Conservation (phyloP, 1,140 invertebrate species). For the Theocolax elegans region DNA sequence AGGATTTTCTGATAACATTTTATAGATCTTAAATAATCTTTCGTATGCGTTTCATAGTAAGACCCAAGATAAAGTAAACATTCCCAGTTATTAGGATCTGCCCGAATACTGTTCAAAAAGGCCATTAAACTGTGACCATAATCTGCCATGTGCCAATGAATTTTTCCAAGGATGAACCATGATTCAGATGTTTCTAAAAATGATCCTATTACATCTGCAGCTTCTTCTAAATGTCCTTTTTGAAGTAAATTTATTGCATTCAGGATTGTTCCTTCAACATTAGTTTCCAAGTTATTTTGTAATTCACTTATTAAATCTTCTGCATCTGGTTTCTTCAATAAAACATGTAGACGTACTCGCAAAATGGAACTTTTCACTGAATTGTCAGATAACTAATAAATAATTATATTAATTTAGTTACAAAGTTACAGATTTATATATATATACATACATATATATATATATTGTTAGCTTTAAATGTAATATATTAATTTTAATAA, state of each 20-base stretch:
- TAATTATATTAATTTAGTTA: constrained; percentile 46
- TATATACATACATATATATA: no score
- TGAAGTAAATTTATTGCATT: constrained; percentile 59
- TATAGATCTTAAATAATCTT: constrained; percentile 75
- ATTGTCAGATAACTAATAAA: constrained; percentile 47
- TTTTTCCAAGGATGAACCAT: constrained; percentile 74
- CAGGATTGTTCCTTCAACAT: constrained; percentile 50
- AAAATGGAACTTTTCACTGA: constrained; percentile 47
- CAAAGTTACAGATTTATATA: no score
- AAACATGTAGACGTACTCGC: constrained; percentile 55
- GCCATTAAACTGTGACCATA: constrained; percentile 73
- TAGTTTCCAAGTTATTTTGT: constrained; percentile 52
- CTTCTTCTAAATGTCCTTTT: constrained; percentile 68
- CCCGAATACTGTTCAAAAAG: constrained; percentile 79
- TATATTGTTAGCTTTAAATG: no score
- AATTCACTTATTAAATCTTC: constrained; percentile 53
- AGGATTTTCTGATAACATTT: constrained; percentile 88
- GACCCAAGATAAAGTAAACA: constrained; percentile 82
- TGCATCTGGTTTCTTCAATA: constrained; percentile 52
- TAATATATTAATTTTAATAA: no score
- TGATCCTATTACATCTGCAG: constrained; percentile 66
- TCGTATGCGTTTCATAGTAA: constrained; percentile 73
- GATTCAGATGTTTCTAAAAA: constrained; percentile 68
- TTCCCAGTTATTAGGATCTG: constrained; percentile 77
- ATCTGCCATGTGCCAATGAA: constrained; percentile 74